Conservation (phyloP, 2,113 vertebrate genomes). For the Zosterops hypoxanthus region DNA sequence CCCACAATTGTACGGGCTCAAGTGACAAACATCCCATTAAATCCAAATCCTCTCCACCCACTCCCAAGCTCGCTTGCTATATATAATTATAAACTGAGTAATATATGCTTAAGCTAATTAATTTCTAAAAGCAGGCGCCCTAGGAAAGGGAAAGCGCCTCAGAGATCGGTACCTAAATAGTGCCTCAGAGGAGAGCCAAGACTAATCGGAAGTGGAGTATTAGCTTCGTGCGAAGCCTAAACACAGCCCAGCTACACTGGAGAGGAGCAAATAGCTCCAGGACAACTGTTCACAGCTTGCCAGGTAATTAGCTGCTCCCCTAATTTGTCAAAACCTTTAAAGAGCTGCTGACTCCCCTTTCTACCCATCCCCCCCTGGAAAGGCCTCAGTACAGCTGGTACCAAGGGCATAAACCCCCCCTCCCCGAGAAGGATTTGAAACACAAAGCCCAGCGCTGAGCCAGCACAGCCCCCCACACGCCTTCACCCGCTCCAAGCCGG, state of each 20-base stretch:
- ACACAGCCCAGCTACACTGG: not conserved
- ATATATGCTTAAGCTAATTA: constrained; percentile 46
- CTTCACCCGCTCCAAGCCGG: not conserved
- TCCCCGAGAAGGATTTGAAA: not conserved
- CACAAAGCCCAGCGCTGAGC: constrained; percentile 29
- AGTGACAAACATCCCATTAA: not conserved
- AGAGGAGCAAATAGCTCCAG: constrained; percentile 20
- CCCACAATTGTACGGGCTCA: not conserved
- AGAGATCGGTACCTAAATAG: constrained; percentile 50
- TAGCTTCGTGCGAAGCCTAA: constrained; percentile 45
- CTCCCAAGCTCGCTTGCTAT: not conserved
- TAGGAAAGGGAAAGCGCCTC: constrained; percentile 58
- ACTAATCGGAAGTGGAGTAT: constrained; percentile 57
- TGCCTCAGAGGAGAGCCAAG: constrained; percentile 36
- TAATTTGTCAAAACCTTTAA: constrained; percentile 54
- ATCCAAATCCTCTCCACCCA: not conserved
- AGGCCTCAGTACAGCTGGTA: not conserved
- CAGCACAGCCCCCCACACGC: not conserved
- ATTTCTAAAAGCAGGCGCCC: constrained; percentile 59
- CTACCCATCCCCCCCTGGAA: not conserved
- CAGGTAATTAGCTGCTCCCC: constrained; percentile 62
- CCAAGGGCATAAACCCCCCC: not conserved
- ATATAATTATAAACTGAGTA: constrained; percentile 49
- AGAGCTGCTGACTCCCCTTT: constrained; percentile 28
- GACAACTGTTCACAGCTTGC: constrained; percentile 61